Base-by-base conservation (phyloP, 2,797 vertebrate genomes). In the Chiloscyllium punctatum region DNA sequence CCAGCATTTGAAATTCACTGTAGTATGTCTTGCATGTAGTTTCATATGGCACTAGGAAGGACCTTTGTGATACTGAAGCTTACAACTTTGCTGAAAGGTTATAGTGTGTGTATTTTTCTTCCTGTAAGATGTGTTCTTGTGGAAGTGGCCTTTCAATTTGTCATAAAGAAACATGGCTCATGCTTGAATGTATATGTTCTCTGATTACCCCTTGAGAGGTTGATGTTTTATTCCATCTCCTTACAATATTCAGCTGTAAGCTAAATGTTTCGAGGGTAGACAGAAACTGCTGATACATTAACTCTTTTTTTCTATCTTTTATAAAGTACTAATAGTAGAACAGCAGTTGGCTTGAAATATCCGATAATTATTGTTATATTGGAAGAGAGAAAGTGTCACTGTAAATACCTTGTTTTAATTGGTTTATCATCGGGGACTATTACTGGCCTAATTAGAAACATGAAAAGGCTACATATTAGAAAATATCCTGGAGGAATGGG, bases 401-500 rank as follows among this genome's bases (percentile, higher is more conserved):
- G 97, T 98, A 98, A 98, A 98, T 98, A 98, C 94, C 57, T 95
- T 95, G 98, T 98, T 98, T 98, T 98, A 98, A 98, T 98, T 98
- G 98, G 97, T 98, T 98, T 98, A 98, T 98, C 98, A 98, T 98
- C 98, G 97, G 98, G 98, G 98, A 98, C 97, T 97, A 98, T 98
- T 98, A 98, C 97, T 98, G 97, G 97, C 97, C 98, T 98, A 98
- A 98, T 98, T 98, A 98, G 98, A 98, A 98, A 98, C 98, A 98
- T 97, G 97, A 98, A 98, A 98, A 98, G 97, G 97, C 98, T 98
- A 98, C 98, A 97, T 98, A 98, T 98, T 98, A 98, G 97, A 97
- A 98, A 98, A 98, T 97, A 98, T 98, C 98, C 98, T 98, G 97
- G 97, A 98, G 98, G 97, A 97, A 97, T 96, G 97, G 97, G 97